phyloP scores from a whole-genome alignment of 2,113 vertebrate species.

The Sinocyclocheilus grahami region DNA sequence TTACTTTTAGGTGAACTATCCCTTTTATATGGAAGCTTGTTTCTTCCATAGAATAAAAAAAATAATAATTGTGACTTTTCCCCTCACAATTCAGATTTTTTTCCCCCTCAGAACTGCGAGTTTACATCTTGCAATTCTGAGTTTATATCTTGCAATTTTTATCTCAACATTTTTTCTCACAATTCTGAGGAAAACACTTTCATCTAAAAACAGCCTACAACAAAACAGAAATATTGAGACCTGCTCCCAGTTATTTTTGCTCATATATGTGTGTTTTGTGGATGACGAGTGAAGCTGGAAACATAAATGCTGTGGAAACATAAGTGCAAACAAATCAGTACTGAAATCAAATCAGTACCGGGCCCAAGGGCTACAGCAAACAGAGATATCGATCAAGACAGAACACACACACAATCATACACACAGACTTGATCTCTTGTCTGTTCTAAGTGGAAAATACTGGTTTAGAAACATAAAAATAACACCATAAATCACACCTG shows the following conservation, averaged over 20 bases:
- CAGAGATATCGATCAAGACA: background rate
- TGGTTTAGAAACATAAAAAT: background rate
- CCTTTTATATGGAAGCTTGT: background rate
- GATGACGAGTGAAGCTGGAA: background rate
- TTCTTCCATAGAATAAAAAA: background rate
- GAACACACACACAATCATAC: background rate
- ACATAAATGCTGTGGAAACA: background rate
- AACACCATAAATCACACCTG: background rate
- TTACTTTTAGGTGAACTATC: background rate
- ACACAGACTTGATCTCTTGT: background rate
- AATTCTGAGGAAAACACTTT: background rate
- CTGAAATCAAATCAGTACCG: constrained; percentile 1
- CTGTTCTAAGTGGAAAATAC: constrained; percentile 15
- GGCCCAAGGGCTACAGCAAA: background rate
- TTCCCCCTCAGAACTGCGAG: too few species aligned
- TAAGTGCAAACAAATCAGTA: constrained; percentile 20
- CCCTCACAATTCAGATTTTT: too few species aligned
- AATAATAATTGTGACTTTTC: background rate
- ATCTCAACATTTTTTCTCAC: too few species aligned
- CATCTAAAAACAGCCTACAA: background rate
- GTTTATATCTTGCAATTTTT: too few species aligned
- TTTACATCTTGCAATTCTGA: too few species aligned
- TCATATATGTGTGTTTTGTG: background rate
- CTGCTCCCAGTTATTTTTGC: background rate
- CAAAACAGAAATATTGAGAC: background rate